Percentiles rank a stretch among this genome's conserved stretches.
Conservation (phyloP, 1,140 invertebrate genomes). For the Harlomillsia oculata region DNA sequence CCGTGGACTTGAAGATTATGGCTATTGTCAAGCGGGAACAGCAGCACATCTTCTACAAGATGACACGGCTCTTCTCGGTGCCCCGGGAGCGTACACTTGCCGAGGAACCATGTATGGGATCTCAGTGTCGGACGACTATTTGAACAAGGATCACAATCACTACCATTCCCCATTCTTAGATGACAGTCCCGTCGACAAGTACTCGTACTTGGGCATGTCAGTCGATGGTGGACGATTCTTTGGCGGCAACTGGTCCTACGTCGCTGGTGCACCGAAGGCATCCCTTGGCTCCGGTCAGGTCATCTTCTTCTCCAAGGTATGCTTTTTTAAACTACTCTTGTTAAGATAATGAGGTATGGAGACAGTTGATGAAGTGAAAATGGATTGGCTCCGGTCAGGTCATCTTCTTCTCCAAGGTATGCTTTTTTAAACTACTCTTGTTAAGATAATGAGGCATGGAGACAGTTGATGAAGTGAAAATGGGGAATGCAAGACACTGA, state of each 20-base stretch:
- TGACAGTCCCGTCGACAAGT: slow-evolving; percentile 67
- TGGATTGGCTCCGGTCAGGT: slow-evolving; percentile 79
- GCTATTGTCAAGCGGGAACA: slow-evolving; percentile 85
- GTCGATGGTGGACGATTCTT: slow-evolving; percentile 73
- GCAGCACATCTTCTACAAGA: slow-evolving; percentile 68
- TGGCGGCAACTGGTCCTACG: slow-evolving; percentile 54
- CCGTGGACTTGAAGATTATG: slow-evolving; percentile 72
- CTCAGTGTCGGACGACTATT: slow-evolving; percentile 60
- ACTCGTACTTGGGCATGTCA: slow-evolving; percentile 66
- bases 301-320: slow-evolving; percentile 64
- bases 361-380: too few species aligned
- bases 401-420: slow-evolving; percentile 64
- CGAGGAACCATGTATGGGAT: slow-evolving; percentile 74
- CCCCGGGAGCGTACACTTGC: slow-evolving; percentile 63
- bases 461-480: too few species aligned
- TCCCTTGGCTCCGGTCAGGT: slow-evolving; percentile 77
- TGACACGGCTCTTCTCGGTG: slow-evolving; percentile 68
- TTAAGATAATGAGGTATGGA: too few species aligned
- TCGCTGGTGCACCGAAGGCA: slow-evolving; percentile 68
- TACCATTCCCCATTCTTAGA: slow-evolving; percentile 61
- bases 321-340: too few species aligned
- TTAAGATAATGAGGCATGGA: too few species aligned
- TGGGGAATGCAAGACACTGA: too few species aligned
- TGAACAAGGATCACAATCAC: slow-evolving; percentile 63
- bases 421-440: too few species aligned